phyloP scores from a whole-genome alignment of 1,140 invertebrate genomes.

The Lysiphlebus fabarum region DNA sequence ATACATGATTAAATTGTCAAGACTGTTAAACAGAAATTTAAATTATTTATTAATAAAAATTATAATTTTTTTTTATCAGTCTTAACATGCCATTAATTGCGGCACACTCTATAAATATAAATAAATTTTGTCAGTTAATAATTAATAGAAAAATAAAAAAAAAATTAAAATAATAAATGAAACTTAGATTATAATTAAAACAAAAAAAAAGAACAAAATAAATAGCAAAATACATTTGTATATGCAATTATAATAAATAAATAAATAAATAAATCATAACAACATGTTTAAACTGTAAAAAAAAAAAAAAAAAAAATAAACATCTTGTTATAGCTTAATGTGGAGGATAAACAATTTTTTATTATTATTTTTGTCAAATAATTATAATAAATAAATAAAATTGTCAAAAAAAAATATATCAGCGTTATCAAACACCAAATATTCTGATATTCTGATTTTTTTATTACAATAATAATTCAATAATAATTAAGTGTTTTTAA shows the following conservation, averaged over 20 bases:
- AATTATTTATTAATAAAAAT: neutral
- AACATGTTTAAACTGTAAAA: conserved; percentile 14
- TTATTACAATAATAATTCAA: neutral
- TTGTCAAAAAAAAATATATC: neutral
- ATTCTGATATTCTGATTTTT: conserved; percentile 17
- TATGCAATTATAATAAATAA: neutral
- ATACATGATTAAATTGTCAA: no score
- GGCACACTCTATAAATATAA: conserved; percentile 30
- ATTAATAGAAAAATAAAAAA: no score
- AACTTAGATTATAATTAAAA: conserved; percentile 3
- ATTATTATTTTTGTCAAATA: conserved; percentile 1
- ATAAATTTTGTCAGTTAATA: conserved; percentile 1
- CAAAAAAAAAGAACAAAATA: neutral
- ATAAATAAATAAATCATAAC: conserved; percentile 9
- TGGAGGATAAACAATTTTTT: conserved; percentile 20
- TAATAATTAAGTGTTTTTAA: neutral
- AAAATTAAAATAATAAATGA: conserved; percentile 1
- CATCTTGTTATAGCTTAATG: conserved; percentile 19
- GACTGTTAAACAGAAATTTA: no score
- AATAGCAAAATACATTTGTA: conserved; percentile 6
- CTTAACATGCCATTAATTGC: conserved; percentile 18
- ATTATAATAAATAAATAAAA: no score
- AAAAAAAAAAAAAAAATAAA: conserved; percentile 17
- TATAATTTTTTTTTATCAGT: neutral
- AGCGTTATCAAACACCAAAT: conserved; percentile 6